phyloP scores from a whole-genome alignment of 2,888 invertebrate species.

The Gymnocheta viridis region DNA sequence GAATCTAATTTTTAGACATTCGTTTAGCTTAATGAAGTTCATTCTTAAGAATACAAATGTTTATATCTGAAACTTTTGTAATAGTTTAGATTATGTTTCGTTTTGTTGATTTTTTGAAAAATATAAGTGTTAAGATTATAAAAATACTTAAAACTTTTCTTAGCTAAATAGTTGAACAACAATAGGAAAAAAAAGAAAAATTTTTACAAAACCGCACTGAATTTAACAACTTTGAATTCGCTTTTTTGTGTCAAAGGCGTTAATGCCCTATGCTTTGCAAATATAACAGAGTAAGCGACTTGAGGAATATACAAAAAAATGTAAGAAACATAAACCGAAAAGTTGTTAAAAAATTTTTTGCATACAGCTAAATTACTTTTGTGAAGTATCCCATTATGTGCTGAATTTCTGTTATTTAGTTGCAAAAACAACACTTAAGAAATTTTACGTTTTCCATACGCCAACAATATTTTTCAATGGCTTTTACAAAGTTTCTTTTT shows the following conservation, averaged over 20 bases:
- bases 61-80: conserved; percentile 52
- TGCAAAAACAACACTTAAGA: conserved; percentile 38
- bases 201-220: conserved; percentile 18
- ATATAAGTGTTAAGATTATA: conserved; percentile 57
- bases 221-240: conserved; percentile 28
- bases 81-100: conserved; percentile 39
- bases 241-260: conserved; percentile 39
- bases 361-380: conserved; percentile 62
- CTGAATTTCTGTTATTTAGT: conserved; percentile 61
- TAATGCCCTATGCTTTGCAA: conserved; percentile 33
- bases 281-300: background rate
- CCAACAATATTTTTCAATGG: conserved; percentile 50
- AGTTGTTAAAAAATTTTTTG: conserved; percentile 51
- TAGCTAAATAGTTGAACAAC: conserved; percentile 23
- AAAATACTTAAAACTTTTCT: conserved; percentile 57
- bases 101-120: conserved; percentile 23
- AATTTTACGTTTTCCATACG: conserved; percentile 35
- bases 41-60: conserved; percentile 60
- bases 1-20: conserved; percentile 52
- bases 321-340: conserved; percentile 35
- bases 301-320: background rate
- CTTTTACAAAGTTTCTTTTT: conserved; percentile 52
- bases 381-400: conserved; percentile 66
- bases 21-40: conserved; percentile 62
- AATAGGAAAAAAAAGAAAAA: conserved; percentile 16